Conservation (phyloP, 2,113 vertebrate genomes). For the Ancistrus triradiatus region DNA sequence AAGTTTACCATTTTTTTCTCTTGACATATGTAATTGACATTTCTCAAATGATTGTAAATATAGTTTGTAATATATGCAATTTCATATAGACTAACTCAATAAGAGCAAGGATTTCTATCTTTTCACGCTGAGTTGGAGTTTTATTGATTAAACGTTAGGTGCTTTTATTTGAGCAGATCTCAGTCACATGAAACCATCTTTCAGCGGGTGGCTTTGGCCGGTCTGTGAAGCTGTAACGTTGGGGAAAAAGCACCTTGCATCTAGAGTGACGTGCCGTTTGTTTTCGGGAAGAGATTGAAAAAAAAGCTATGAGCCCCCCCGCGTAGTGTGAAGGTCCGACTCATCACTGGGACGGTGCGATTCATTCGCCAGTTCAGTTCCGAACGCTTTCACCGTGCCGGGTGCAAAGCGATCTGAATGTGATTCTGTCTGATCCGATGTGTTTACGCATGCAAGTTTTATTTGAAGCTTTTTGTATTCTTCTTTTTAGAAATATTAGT, state of each 20-base stretch:
- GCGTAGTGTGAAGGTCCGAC: constrained; percentile 55
- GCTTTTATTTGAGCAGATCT: background rate
- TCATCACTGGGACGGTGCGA: constrained; percentile 41
- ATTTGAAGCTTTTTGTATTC: constrained; percentile 56
- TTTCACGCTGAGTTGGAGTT: constrained; percentile 15
- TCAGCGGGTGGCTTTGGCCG: constrained; percentile 20
- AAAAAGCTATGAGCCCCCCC: constrained; percentile 30
- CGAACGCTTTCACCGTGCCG: constrained; percentile 58
- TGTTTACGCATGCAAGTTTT: constrained; percentile 65
- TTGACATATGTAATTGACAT: no score
- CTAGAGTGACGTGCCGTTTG: constrained; percentile 11
- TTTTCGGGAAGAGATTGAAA: constrained; percentile 17
- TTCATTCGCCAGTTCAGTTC: constrained; percentile 58
- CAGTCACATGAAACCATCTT: constrained; percentile 13
- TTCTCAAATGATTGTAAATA: constrained; percentile 24
- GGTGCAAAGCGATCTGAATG: constrained; percentile 65
- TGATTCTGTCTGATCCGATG: constrained; percentile 61
- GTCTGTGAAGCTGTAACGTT: constrained; percentile 22
- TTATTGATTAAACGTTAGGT: background rate
- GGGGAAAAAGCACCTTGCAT: constrained; percentile 51
- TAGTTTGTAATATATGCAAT: constrained; percentile 47
- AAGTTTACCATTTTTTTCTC: constrained; percentile 1
- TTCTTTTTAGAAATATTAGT: constrained; percentile 66
- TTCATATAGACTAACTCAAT: no score
- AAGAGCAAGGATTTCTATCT: no score